Conservation (phyloP, 2,888 invertebrate genomes). For the Boloria euphrosyne region DNA sequence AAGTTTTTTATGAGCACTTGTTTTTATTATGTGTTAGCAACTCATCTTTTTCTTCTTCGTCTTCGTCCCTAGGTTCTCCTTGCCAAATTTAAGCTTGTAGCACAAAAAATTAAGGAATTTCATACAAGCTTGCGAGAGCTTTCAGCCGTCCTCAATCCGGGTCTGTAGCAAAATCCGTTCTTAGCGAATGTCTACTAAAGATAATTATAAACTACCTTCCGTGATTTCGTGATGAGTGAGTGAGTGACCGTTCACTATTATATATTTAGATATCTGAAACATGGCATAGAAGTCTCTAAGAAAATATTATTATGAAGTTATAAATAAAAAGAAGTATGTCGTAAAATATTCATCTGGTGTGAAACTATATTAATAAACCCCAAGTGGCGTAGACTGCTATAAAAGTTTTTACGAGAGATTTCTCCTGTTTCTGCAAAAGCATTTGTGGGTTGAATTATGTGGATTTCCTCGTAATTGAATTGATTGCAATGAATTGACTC, state of each 20-base stretch:
- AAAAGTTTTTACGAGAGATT: slow-evolving; percentile 33
- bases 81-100: no score
- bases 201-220: no score
- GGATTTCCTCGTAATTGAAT: slow-evolving; percentile 20
- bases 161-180: no score
- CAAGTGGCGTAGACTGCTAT: slow-evolving; percentile 14
- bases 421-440: slow-evolving; percentile 29
- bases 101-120: no score
- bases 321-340: slow-evolving; percentile 9
- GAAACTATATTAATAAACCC: slow-evolving; percentile 25
- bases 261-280: neutral
- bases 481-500: slow-evolving; percentile 19
- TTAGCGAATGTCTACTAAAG: no score
- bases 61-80: no score
- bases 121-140: no score
- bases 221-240: no score
- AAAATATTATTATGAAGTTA: slow-evolving; percentile 1
- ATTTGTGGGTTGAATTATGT: slow-evolving; percentile 26
- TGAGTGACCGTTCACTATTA: no score
- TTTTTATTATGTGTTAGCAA: neutral
- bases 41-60: no score
- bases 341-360: slow-evolving; percentile 21
- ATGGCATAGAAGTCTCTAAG: slow-evolving; percentile 1
- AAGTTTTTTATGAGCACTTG: slow-evolving; percentile 4
- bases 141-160: no score